Percentiles rank a stretch among this genome's conserved stretches.
Conservation (phyloP, 92 coral and sea anemone species). For the Porites rus region DNA sequence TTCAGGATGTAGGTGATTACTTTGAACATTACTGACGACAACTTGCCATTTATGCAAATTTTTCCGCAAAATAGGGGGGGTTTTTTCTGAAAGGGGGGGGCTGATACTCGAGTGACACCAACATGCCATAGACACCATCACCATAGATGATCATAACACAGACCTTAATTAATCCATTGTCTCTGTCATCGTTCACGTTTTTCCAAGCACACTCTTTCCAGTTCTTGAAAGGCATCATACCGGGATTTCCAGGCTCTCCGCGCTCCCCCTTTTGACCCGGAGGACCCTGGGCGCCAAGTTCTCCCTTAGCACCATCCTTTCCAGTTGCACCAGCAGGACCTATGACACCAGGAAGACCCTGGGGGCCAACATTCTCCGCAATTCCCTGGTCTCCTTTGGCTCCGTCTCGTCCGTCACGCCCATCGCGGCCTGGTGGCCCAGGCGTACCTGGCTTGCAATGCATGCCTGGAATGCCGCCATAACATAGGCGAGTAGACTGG, state of each 20-base stretch:
- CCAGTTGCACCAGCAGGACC: not conserved
- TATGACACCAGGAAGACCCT: not conserved
- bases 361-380: not conserved
- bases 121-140: not conserved
- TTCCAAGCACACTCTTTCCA: not conserved
- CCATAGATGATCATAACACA: not conserved
- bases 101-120: not conserved
- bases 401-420: not conserved
- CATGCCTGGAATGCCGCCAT: not conserved
- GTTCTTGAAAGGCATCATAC: not conserved
- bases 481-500: not conserved
- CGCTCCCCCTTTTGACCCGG: not conserved
- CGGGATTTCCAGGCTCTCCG: not conserved
- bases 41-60: too few relatives aligned
- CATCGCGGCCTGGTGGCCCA: not conserved
- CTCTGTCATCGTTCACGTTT: not conserved
- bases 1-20: too few relatives aligned
- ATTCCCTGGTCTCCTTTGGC: not conserved
- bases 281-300: not conserved
- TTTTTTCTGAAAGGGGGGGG: too few relatives aligned
- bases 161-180: not conserved
- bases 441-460: not conserved
- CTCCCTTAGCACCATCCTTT: not conserved
- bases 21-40: too few relatives aligned
- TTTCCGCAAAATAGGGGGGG: too few relatives aligned